Evolutionary conservation across 2,797 vertebrate species (phyloP).

Genomic region (Argya squamiceps): DNA sequence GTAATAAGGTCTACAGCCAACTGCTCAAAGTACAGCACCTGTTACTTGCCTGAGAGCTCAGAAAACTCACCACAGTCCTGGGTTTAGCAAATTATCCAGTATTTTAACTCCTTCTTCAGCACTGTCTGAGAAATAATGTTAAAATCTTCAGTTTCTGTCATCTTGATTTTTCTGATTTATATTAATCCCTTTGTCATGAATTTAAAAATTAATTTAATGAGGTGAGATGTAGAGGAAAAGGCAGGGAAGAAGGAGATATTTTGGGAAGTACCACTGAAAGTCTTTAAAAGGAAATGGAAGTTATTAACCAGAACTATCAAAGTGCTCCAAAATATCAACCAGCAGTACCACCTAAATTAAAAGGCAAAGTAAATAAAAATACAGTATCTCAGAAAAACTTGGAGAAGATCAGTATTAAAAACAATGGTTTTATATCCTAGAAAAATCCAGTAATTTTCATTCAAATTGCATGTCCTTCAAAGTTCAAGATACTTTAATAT

Average conservation of each 20-base stretch:
- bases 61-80: not conserved
- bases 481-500: not conserved
- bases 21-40: not conserved
- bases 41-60: not conserved
- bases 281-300: not conserved
- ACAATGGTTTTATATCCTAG: not conserved
- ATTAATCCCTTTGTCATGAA: not conserved
- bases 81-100: not conserved
- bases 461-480: not conserved
- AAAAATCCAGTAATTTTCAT: not conserved
- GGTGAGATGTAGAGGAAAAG: not conserved
- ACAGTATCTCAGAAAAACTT: not conserved
- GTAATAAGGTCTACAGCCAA: not conserved
- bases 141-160: not conserved
- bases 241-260: not conserved
- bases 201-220: not conserved
- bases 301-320: not conserved
- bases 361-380: not conserved
- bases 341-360: not conserved
- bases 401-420: not conserved
- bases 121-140: not conserved
- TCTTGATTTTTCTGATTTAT: not conserved
- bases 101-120: not conserved
- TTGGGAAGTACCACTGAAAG: not conserved
- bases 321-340: not conserved